A percentile compares a stretch with the other conserved stretches of the same genome.
Evolutionary conservation across 2,888 invertebrate genomes (phyloP).

Genomic region (Hybos culiciformis): DNA sequence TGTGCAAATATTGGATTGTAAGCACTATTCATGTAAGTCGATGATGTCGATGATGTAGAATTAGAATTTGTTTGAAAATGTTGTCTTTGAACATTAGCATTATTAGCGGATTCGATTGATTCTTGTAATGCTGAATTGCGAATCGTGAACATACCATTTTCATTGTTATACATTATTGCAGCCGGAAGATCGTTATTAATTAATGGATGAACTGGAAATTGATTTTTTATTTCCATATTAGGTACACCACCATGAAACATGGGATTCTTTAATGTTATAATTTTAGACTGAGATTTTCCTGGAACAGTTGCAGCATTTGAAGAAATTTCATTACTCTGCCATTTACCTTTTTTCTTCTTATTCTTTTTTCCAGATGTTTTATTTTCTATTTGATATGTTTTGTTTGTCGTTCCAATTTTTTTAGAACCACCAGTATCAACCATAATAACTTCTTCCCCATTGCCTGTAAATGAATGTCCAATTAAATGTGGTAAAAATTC

Average conservation of each 20-base stretch:
- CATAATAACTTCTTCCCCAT: conserved; percentile 32
- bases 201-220: conserved; percentile 17
- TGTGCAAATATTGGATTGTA: too few species aligned
- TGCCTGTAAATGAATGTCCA: conserved; percentile 18
- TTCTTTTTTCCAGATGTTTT: conserved; percentile 28
- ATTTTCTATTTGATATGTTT: conserved; percentile 24
- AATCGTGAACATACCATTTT: conserved; percentile 73
- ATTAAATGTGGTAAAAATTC: not conserved
- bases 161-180: conserved; percentile 52
- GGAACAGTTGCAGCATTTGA: not conserved
- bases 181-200: conserved; percentile 40
- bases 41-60: conserved; percentile 28
- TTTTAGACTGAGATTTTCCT: conserved; percentile 41
- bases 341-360: conserved; percentile 19
- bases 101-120: conserved; percentile 31
- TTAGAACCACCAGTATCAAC: conserved; percentile 26
- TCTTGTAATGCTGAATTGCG: conserved; percentile 48
- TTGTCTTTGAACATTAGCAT: conserved; percentile 28
- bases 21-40: too few species aligned
- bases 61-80: conserved; percentile 30
- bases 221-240: conserved; percentile 18
- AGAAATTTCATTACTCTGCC: conserved; percentile 13
- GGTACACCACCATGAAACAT: conserved; percentile 41
- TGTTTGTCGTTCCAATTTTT: conserved; percentile 12
- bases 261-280: conserved; percentile 66